phyloP scores from a whole-genome alignment of 1,140 invertebrate species.

The Magallana angulata region DNA sequence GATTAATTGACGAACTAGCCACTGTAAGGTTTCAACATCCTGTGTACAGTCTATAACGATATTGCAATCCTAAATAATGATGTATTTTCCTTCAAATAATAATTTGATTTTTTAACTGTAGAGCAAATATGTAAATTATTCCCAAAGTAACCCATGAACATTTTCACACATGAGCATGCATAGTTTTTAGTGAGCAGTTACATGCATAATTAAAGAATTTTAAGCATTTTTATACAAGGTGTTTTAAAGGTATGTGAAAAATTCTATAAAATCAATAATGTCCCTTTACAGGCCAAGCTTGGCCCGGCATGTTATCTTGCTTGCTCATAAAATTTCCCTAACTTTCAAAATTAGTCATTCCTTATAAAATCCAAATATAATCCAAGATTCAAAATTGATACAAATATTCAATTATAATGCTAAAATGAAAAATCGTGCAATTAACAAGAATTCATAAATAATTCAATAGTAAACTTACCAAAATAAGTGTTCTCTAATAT shows the following conservation, averaged over 20 bases:
- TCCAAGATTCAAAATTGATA: too few relatives aligned
- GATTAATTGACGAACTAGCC: background rate
- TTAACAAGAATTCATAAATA: too few relatives aligned
- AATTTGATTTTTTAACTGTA: background rate
- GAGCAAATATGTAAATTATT: too few relatives aligned
- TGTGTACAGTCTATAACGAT: background rate
- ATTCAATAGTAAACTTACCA: background rate
- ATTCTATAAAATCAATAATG: conserved; percentile 18
- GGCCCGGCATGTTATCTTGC: too few relatives aligned
- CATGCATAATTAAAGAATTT: background rate
- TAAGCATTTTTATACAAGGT: background rate
- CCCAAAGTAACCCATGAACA: too few relatives aligned
- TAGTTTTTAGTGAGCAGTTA: background rate
- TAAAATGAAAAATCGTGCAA: too few relatives aligned
- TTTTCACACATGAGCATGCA: too few relatives aligned
- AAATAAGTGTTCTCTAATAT: background rate
- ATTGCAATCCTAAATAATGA: background rate
- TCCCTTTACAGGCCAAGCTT: background rate
- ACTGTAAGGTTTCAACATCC: background rate
- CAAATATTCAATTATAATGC: too few relatives aligned
- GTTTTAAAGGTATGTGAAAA: background rate
- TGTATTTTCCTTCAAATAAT: background rate
- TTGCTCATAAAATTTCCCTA: too few relatives aligned
- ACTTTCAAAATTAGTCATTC: too few relatives aligned
- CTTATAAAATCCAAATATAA: too few relatives aligned